Evolutionary conservation across 1,140 invertebrate species (phyloP).

Genomic region (Steinernema khuongi): DNA sequence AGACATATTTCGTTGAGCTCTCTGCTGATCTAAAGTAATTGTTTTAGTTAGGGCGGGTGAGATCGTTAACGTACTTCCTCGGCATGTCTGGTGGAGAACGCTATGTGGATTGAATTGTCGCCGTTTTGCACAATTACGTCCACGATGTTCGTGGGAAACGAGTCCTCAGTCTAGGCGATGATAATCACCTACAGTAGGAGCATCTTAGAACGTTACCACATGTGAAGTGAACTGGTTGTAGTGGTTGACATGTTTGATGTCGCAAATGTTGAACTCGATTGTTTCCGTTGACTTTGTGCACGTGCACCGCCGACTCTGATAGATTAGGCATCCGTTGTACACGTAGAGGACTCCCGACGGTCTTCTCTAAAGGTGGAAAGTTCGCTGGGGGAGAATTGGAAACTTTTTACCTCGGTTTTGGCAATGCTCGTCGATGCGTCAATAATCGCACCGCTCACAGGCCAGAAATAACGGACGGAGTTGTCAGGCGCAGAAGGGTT

Average conservation of each 20-base stretch:
- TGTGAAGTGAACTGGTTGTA: conserved; percentile 42
- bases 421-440: conserved; percentile 18
- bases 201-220: conserved; percentile 16
- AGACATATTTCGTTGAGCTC: conserved; percentile 38
- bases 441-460: conserved; percentile 37
- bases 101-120: conserved; percentile 27
- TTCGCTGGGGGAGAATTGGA: not conserved
- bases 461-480: conserved; percentile 44
- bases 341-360: conserved; percentile 43
- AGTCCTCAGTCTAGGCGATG: not conserved
- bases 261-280: conserved; percentile 40
- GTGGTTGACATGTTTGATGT: conserved; percentile 42
- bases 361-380: conserved; percentile 28
- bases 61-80: conserved; percentile 27
- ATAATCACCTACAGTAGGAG: not conserved
- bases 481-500: conserved; percentile 38
- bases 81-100: conserved; percentile 30
- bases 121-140: conserved; percentile 27
- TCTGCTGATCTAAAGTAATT: conserved; percentile 30
- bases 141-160: conserved; percentile 30
- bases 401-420: conserved; percentile 25
- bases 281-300: conserved; percentile 30
- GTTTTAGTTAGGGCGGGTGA: not conserved
- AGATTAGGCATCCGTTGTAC: conserved; percentile 41
- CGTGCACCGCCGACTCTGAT: conserved; percentile 35